phyloP scores from a whole-genome alignment of 64 coral and sea anemone species.

The Actinia equina region DNA sequence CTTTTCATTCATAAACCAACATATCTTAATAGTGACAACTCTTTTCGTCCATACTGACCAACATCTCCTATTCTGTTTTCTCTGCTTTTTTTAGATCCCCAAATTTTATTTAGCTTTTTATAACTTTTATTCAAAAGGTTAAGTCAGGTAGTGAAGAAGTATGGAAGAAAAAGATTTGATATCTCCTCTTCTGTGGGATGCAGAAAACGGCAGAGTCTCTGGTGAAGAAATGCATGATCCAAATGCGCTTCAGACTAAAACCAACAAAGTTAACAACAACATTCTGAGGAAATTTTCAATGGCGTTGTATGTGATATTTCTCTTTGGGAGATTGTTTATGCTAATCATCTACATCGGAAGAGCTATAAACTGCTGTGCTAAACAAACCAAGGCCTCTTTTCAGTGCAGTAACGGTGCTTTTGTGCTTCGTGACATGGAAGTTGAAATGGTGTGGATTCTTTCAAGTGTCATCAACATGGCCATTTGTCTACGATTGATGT shows the following conservation, averaged over 20 bases:
- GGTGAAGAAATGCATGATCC: background rate
- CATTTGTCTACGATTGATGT: background rate
- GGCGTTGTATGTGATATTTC: background rate
- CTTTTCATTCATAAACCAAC: too few species aligned
- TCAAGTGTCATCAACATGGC: background rate
- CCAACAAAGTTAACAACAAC: background rate
- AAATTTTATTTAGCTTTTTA: background rate
- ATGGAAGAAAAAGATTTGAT: background rate
- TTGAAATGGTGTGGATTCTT: conserved; percentile 24
- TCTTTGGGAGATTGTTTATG: background rate
- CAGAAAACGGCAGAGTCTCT: background rate
- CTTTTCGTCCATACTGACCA: too few species aligned
- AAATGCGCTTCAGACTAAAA: background rate
- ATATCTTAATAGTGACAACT: too few species aligned
- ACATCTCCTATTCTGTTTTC: too few species aligned
- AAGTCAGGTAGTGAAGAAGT: background rate
- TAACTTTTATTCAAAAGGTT: background rate
- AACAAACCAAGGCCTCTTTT: background rate
- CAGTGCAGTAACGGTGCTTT: conserved; percentile 1
- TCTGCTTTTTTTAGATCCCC: too few species aligned
- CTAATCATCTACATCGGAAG: conserved; percentile 18
- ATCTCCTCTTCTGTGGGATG: background rate
- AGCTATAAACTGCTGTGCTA: conserved; percentile 28
- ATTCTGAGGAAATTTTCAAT: background rate
- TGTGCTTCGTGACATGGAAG: conserved; percentile 18